Evolutionary conservation across 1,140 invertebrate species (phyloP).

Genomic region (Scaptodrosophila lebanonensis): DNA sequence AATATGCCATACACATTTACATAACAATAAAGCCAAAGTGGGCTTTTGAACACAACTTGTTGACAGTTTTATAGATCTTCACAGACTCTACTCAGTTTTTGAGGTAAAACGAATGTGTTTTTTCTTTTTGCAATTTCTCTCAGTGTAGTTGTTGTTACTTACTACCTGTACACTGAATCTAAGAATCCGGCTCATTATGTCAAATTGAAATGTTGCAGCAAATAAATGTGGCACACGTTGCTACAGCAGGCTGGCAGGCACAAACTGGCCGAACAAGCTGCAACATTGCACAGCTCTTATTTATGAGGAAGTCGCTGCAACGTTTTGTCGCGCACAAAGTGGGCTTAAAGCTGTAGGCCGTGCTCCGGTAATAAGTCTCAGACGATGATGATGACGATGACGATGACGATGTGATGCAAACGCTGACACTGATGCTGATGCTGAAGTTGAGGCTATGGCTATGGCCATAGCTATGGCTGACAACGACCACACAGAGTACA

Average conservation of each 20-base stretch:
- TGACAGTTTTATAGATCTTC: too few species aligned
- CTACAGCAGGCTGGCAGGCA: neutral
- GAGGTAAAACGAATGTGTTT: neutral
- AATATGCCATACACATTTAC: too few species aligned
- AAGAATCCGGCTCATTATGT: constrained; percentile 68
- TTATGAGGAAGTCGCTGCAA: constrained; percentile 54
- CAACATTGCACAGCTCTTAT: constrained; percentile 24
- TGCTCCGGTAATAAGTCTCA: constrained; percentile 57
- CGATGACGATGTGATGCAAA: constrained; percentile 6
- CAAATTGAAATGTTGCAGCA: constrained; percentile 74
- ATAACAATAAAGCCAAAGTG: too few species aligned
- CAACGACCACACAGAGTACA: constrained; percentile 59
- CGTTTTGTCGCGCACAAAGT: constrained; percentile 66
- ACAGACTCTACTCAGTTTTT: too few species aligned
- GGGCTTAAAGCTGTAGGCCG: constrained; percentile 18
- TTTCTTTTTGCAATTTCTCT: constrained; percentile 16
- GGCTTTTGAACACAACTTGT: too few species aligned
- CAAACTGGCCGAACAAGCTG: constrained; percentile 50
- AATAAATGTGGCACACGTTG: constrained; percentile 24
- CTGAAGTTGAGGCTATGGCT: too few species aligned
- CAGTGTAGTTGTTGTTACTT: constrained; percentile 8
- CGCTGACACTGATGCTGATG: neutral
- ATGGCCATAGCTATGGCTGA: too few species aligned
- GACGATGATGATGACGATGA: neutral
- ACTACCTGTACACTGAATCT: constrained; percentile 20